Evolutionary conservation across 2,888 invertebrate species (phyloP), one percentile per base, ranked within the genome.

Genomic region (Lottia gigantea): DNA sequence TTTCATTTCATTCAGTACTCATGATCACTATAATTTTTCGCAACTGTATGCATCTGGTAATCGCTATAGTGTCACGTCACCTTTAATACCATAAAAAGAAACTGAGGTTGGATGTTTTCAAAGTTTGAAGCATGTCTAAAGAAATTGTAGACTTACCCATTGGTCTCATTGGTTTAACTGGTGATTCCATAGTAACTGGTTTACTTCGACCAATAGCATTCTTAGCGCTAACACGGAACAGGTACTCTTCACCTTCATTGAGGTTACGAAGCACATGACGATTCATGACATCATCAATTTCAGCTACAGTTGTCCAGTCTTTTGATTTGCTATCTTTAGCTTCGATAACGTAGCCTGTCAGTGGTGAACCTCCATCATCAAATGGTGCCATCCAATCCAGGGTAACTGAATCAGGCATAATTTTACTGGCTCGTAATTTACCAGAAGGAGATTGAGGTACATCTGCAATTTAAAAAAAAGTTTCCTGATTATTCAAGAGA

Each of bases 241-340:
- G 94, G 84, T 96, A 96, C 0, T 93, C 93, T 90, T 97, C 95
- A 69, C 97, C 97, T 88, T 97, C 96, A 46, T 94, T 92, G 23
- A 98, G 91, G 63, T 79, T 78, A 40, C 77, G 71, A 31, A 81
- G 66, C 2, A 68, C 66, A 66, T 76, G 79, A 7, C 72, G 70
- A 16, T 67, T 75, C 1, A 55, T 70, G 25, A 69, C 73, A 19
- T 75, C 71, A 31, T 80, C 78, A n/a, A 78, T 70, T 46, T 79
- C 79, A 40, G 80, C 77, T 63, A 80, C 63, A 83, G 92, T 92
- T 80, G 92, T 92, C 93, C 95, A 96, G 61, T 79, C 76, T 66
- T 91, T 91, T 80, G 93, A 93, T 84, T 93, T 93, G 71, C 91
- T 91, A 89, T 95, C 94, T 84, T 92, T 92, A 76, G 93, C 93